These are phyloP conservation scores for Drosophila mercatorum DNA, from an alignment of 2,888 invertebrate species.

Conservation along the genomic window DNA sequence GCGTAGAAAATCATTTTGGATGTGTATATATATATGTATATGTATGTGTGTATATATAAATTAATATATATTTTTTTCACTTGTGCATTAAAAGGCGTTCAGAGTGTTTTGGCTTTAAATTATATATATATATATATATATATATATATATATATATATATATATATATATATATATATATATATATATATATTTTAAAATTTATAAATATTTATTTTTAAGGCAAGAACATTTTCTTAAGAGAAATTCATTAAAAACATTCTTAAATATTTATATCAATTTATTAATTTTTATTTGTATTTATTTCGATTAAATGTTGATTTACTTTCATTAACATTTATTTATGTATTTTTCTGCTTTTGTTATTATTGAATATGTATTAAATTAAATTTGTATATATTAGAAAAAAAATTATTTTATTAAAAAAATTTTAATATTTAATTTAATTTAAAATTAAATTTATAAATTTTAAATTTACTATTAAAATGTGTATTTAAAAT, in stretches of 20 bases:
- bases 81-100: neutral
- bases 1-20: constrained; percentile 55
- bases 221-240: neutral
- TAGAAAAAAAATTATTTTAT: too few relatives aligned
- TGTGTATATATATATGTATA: neutral
- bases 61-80: neutral
- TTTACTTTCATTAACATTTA: neutral
- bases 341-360: too few relatives aligned
- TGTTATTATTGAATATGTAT: too few relatives aligned
- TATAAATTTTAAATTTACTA: too few relatives aligned
- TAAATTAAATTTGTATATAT: too few relatives aligned
- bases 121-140: neutral
- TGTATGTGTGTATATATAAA: neutral
- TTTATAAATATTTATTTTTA: neutral
- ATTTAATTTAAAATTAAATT: too few relatives aligned
- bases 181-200: neutral
- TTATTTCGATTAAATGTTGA: too few relatives aligned
- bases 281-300: neutral
- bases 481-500: too few relatives aligned
- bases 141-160: neutral
- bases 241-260: too few relatives aligned
- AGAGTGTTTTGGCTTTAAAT: neutral
- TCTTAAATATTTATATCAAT: too few relatives aligned
- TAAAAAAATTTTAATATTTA: too few relatives aligned
- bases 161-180: neutral